Base-by-base conservation (phyloP, 2,888 invertebrate genomes). In the Chelonus formosanus region DNA sequence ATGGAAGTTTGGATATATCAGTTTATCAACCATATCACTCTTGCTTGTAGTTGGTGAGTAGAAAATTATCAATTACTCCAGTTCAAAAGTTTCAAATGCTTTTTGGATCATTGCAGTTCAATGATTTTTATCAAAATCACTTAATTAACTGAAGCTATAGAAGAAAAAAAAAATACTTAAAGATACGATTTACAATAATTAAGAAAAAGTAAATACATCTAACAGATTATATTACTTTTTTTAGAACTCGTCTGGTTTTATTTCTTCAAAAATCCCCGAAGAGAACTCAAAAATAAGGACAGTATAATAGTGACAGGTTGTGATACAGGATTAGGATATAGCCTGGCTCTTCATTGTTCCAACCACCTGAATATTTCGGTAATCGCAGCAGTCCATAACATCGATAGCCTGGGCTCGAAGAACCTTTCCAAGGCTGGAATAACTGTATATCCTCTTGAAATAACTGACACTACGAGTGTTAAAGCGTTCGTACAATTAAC, bases 321-420 rank as follows among this genome's bases (percentile, higher is more conserved):
- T 80, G 95, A 95, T 84, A 92, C 93, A 65, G 95, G 95, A 3
- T 86, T 95, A 10, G 95, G 95, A 63, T 93, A 89, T 84, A 89
- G 90, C 3, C 80, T 92, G 56, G 91, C 92, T 0, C 86, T 89
- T 32, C 87, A 90, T 71, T 84, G 88, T 5, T 87, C 87, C 5
- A 84, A 88, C 4, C 68, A 68, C 55, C 65, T 74, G 2, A 52
- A 57, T 20, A 85, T 88, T 74, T 87, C 89, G 3, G 94, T 95
- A 2, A 85, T 96, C 44, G 95, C 95, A 10, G 92, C 92, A 54
- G 92, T 93, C 83, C 88, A 92, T 58, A 85, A 86, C 74, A 76
- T 85, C 2, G 80, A 88, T 35, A 88, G 90, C 1, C 86, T 87
- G 47, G 92, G 92, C 0, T 91, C 91, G 4, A 78, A 85, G 34